Conservation (phyloP, 2,888 invertebrate species). For the Drosophila limbata region DNA sequence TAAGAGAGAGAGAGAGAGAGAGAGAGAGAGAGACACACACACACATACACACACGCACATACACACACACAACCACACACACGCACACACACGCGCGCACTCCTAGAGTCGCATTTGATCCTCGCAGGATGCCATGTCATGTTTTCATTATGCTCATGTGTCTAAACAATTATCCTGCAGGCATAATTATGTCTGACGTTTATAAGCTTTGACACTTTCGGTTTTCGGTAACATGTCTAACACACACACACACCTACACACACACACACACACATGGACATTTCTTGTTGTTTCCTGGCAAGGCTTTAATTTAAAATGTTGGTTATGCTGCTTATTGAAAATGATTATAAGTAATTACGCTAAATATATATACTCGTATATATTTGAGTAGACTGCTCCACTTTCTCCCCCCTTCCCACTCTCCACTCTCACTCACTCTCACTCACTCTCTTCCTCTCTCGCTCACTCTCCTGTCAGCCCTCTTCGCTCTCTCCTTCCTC, state of each 20-base stretch:
- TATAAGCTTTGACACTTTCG: constrained; percentile 82
- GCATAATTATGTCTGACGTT: constrained; percentile 82
- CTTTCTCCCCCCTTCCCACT: not conserved
- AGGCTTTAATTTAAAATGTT: constrained; percentile 35
- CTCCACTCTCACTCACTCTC: not conserved
- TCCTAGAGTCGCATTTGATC: constrained; percentile 61
- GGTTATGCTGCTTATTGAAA: constrained; percentile 40
- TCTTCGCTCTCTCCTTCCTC: not conserved
- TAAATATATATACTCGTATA: not conserved
- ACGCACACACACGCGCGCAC: constrained; percentile 7
- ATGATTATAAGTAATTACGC: constrained; percentile 65
- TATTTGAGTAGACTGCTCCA: not conserved
- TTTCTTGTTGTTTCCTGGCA: constrained; percentile 6
- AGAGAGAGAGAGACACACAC: constrained; percentile 20
- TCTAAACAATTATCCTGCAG: constrained; percentile 82
- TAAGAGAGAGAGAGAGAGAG: not conserved
- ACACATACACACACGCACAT: constrained; percentile 33
- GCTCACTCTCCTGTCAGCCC: not conserved
- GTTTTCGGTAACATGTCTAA: constrained; percentile 72
- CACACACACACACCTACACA: constrained; percentile 33
- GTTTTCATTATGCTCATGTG: constrained; percentile 82
- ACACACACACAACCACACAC: constrained; percentile 36
- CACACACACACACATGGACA: constrained; percentile 3
- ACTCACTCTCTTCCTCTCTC: not conserved
- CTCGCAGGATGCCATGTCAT: constrained; percentile 80